phyloP scores from a whole-genome alignment of 2,888 invertebrate genomes.

The Alcis repandata region DNA sequence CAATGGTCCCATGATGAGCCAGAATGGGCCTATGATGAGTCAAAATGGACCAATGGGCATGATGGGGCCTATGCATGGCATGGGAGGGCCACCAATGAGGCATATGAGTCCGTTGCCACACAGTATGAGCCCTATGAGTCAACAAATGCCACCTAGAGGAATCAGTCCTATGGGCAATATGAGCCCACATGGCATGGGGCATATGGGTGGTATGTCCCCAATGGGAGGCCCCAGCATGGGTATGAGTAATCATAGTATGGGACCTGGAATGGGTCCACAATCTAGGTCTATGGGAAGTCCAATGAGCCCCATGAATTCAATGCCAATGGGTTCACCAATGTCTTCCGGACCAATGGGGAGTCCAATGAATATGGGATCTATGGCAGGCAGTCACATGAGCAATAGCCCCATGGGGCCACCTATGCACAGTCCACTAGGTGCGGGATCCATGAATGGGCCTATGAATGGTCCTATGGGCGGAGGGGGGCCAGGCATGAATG shows the following conservation, averaged over 20 bases:
- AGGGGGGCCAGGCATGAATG: slow-evolving; percentile 87
- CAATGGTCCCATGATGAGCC: slow-evolving; percentile 88
- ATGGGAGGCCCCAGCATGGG: slow-evolving; percentile 91
- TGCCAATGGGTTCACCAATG: slow-evolving; percentile 91
- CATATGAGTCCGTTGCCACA: slow-evolving; percentile 88
- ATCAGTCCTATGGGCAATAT: slow-evolving; percentile 90
- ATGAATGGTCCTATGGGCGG: slow-evolving; percentile 87
- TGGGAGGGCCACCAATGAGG: slow-evolving; percentile 88
- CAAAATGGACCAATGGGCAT: slow-evolving; percentile 90
- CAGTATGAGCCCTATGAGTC: slow-evolving; percentile 88
- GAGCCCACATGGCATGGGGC: slow-evolving; percentile 88
- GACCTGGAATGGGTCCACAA: slow-evolving; percentile 85
- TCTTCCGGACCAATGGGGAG: slow-evolving; percentile 90
- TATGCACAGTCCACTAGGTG: slow-evolving; percentile 90
- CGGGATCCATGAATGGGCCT: slow-evolving; percentile 85
- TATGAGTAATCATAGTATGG: slow-evolving; percentile 88
- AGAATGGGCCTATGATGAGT: slow-evolving; percentile 89
- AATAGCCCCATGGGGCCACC: slow-evolving; percentile 92
- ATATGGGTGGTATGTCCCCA: slow-evolving; percentile 89
- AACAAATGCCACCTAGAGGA: slow-evolving; percentile 88
- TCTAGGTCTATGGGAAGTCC: slow-evolving; percentile 90
- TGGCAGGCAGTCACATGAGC: slow-evolving; percentile 88
- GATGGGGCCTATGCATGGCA: slow-evolving; percentile 88
- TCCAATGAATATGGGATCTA: slow-evolving; percentile 90
- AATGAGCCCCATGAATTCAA: slow-evolving; percentile 91